Evolutionary conservation across 2,113 vertebrate genomes (phyloP), one percentile per base, ranked within the genome.

Genomic region (Capreolus pygargus): DNA sequence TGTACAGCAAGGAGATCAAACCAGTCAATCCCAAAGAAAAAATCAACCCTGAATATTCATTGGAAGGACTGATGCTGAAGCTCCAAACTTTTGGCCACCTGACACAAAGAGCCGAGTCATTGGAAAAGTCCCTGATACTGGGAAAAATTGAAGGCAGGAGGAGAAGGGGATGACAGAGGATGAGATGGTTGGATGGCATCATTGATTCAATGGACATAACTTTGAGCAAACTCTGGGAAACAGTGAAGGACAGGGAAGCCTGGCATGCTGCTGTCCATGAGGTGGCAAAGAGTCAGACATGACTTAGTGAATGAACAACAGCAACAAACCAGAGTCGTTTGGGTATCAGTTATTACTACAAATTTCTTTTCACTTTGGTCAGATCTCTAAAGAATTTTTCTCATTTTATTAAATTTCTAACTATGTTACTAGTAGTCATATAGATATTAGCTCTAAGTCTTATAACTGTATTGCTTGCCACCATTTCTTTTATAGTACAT

Each of bases 381-480:
- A 90, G 14, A 27, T 92, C 45, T 74, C 86, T 84, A 76, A 89
- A 82, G 67, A 86, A 15, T 60, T 87, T 74, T 81, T 54, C 30
- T 92, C 55, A 79, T 94, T 92, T 94, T 55, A 82, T 85, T 96
- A 39, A 52, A 64, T 95, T 50, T 96, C 25, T 55, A 89, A 70
- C 76, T 76, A 82, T n/a, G n/a, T 92, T 92, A 50, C 45, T 83
- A 85, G 64, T 28, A 39, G 54, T 74, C 79, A 57, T 92, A 78
- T 82, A n/a, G 52, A 60, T 17, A 70, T 52, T 33, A 45, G 79
- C 33, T 50, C 15, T 27, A 39, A 54, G 43, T 45, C 86, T 76
- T 70, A 88, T 50, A 21, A 45, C 55, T 92, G 61, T 87, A 64
- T 79, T 87, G 76, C 60, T 89, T 94, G 45, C 23, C 45, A 57